Evolutionary conservation across 2,888 invertebrate genomes (phyloP), one percentile per base, ranked within the genome.

Genomic region (Cataglyphis albicans): DNA sequence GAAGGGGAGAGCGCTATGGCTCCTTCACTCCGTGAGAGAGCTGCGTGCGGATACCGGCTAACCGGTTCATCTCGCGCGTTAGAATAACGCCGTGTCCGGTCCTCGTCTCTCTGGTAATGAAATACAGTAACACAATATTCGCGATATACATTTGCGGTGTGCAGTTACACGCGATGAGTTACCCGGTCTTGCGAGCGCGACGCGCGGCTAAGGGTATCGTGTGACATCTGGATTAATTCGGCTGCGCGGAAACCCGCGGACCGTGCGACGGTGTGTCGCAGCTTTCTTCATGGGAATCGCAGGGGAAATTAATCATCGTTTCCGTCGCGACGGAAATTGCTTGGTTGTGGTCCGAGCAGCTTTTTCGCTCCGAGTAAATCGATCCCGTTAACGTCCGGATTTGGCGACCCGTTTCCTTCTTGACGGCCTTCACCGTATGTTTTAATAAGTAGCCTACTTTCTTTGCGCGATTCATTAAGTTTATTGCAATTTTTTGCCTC

Each of bases 81-180:
- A 86, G 88, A 90, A 90, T 90, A 90, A 89, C n/a, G 83, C 86
- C 86, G 85, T 86, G 87, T 92, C 92, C 92, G 91, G 91, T 72
- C 57, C 70, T 15, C 82, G 52, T 70, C 87, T 70, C 87, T 86
- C 90, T 87, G 90, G 93, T 93, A 93, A 93, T 93, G 93, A 93
- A 93, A 94, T 93, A 93, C 91, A 92, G 93, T 93, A 94, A 94
- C 93, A 92, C 92, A 92, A 93, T 93, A 93, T 93, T 92, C 91
- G 90, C 90, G 91, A 92, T 92, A 92, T 91, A 91, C 91, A 88
- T 89, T 88, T 88, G 88, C 87, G 90, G 93, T 93, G 90, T 93
- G 90, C 82, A 88, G 86, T 93, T 93, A 92, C 93, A 89, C 78
- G 89, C 83, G 35, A 35, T 68, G 75, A 84, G 59, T 80, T 52